phyloP scores from a whole-genome alignment of 2,888 invertebrate genomes.

The Dryobotodes eremita region DNA sequence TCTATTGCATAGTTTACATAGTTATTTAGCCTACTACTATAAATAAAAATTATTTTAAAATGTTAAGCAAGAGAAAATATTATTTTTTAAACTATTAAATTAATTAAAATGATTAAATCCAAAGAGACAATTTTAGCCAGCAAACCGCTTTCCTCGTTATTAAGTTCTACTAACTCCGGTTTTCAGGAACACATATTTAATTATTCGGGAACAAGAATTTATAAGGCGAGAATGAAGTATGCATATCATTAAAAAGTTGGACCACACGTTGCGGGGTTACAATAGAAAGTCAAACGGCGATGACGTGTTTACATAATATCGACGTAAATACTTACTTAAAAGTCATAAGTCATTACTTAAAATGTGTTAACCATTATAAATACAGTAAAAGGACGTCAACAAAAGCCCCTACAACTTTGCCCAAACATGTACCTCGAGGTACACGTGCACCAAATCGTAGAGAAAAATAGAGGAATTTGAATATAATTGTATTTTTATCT shows the following conservation, averaged over 20 bases:
- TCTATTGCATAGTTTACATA: background rate
- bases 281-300: conserved; percentile 24
- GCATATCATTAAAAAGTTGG: conserved; percentile 58
- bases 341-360: background rate
- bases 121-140: conserved; percentile 5
- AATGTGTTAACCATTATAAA: background rate
- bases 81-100: background rate
- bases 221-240: conserved; percentile 59
- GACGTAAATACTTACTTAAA: background rate
- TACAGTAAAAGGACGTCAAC: no score
- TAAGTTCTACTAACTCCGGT: conserved; percentile 26
- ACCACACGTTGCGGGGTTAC: conserved; percentile 21
- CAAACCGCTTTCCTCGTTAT: conserved; percentile 29
- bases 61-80: background rate
- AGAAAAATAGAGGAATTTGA: no score
- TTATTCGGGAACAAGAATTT: conserved; percentile 59
- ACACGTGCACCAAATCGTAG: no score
- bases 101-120: background rate
- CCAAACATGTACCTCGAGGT: no score
- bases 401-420: no score
- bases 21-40: no score
- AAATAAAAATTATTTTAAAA: background rate
- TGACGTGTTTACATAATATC: conserved; percentile 25
- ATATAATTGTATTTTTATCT: no score
- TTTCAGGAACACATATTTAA: conserved; percentile 50